Percentiles rank a stretch among this genome's conserved stretches.
Evolutionary conservation across 2,888 invertebrate species (phyloP).

Genomic region (Drosophila phalerata): DNA sequence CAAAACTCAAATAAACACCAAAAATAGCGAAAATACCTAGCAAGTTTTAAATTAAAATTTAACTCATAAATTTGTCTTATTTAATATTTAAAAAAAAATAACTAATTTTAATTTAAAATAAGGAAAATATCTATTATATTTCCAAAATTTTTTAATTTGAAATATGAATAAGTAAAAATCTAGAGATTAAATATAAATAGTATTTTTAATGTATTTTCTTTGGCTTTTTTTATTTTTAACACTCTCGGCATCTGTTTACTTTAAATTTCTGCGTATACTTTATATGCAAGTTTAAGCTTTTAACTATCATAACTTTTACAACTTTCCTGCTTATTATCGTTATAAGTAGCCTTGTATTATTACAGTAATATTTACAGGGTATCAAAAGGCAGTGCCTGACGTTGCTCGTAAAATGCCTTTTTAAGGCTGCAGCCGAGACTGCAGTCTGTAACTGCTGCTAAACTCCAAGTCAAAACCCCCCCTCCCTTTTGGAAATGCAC

Average conservation of each 20-base stretch:
- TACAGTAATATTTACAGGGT: constrained; percentile 20
- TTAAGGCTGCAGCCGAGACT: constrained; percentile 24
- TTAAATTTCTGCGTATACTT: constrained; percentile 3
- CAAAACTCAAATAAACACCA: no score
- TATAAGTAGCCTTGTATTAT: background rate
- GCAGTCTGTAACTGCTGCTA: constrained; percentile 28
- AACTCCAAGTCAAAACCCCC: constrained; percentile 30
- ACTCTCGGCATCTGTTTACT: background rate
- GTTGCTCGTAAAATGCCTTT: constrained; percentile 33
- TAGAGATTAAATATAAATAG: no score
- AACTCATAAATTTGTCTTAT: no score
- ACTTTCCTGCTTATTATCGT: background rate
- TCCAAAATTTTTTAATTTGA: no score
- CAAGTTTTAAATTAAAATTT: no score
- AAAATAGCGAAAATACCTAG: no score
- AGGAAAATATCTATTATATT: no score
- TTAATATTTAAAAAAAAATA: no score
- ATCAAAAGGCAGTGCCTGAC: constrained; percentile 19
- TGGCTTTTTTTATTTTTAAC: background rate
- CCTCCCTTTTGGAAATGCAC: constrained; percentile 50
- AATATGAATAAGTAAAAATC: no score
- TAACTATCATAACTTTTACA: background rate
- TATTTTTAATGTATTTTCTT: no score
- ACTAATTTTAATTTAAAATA: no score
- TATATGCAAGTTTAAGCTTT: constrained; percentile 3